These are phyloP conservation scores for Proisotoma minuta DNA, from an alignment of 2,888 invertebrate genomes.

Conservation along the genomic window DNA sequence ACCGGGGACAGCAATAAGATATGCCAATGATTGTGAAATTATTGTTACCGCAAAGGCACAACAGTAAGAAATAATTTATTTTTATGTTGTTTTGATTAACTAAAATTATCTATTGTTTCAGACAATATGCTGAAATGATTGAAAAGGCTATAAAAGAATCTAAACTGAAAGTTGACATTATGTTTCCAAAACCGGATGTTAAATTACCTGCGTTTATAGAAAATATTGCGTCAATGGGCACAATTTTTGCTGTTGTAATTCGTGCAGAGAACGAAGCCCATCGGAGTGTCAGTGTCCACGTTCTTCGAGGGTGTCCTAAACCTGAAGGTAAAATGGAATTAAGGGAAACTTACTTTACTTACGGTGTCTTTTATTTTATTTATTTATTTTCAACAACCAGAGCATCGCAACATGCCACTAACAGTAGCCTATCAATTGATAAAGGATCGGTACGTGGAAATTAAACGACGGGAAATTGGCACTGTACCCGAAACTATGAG, in stretches of 20 bases:
- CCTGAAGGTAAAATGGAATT: constrained; percentile 25
- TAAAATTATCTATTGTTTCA: constrained; percentile 17
- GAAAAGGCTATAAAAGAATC: constrained; percentile 29
- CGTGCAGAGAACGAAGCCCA: constrained; percentile 33
- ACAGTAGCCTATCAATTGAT: constrained; percentile 23
- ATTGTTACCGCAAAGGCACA: constrained; percentile 26
- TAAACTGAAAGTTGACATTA: constrained; percentile 38
- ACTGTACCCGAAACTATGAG: constrained; percentile 29
- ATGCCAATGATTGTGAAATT: constrained; percentile 37
- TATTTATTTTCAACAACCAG: constrained; percentile 16
- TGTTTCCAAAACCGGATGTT: constrained; percentile 37
- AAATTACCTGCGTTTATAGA: constrained; percentile 33
- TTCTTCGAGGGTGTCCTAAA: constrained; percentile 32
- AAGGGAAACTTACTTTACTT: neutral
- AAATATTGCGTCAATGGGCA: constrained; percentile 30
- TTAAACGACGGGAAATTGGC: constrained; percentile 32
- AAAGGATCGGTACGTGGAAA: constrained; percentile 22
- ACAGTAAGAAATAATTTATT: constrained; percentile 19
- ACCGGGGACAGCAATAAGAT: neutral
- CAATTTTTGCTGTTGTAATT: constrained; percentile 42
- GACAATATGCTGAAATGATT: constrained; percentile 37
- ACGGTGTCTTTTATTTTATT: neutral
- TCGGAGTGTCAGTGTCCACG: constrained; percentile 34
- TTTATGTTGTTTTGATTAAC: neutral
- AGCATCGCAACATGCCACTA: constrained; percentile 33